Evolutionary conservation across 2,888 invertebrate species (phyloP).

Genomic region (Neoitamus cyanurus): DNA sequence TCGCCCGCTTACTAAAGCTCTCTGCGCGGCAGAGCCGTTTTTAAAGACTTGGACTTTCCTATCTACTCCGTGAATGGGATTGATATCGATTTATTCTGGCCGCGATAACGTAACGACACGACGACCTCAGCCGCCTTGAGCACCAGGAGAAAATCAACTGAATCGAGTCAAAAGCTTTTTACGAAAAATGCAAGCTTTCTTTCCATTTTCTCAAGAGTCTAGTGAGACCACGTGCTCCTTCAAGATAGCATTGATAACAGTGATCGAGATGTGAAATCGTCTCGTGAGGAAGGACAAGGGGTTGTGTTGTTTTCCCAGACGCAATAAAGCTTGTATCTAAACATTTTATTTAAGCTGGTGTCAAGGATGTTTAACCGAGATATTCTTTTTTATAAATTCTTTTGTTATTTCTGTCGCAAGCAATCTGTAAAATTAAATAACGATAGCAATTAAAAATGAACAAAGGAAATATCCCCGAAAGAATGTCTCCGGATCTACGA

Average conservation of each 20-base stretch:
- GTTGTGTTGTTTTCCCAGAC: not conserved
- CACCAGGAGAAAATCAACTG: not conserved
- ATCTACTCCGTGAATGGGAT: not conserved
- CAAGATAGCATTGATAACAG: not conserved
- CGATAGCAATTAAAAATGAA: too few relatives aligned
- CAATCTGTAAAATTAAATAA: too few relatives aligned
- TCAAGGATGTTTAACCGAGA: not conserved
- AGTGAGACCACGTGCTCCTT: not conserved
- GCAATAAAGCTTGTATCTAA: not conserved
- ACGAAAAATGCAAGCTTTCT: not conserved
- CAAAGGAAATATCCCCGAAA: too few relatives aligned
- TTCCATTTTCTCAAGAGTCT: not conserved
- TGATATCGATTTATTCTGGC: slow-evolving; percentile 1
- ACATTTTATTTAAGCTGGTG: not conserved
- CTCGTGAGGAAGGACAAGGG: not conserved
- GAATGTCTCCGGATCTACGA: too few relatives aligned
- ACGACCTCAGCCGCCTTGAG: not conserved
- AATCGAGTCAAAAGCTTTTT: not conserved
- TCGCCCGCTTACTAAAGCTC: not conserved
- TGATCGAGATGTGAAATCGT: not conserved
- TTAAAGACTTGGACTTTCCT: slow-evolving; percentile 19
- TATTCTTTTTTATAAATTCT: not conserved
- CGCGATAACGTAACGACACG: not conserved
- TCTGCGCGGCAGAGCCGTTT: not conserved
- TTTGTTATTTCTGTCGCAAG: not conserved